Percentiles rank a stretch among this genome's conserved stretches.
Conservation (phyloP, 2,113 vertebrate genomes). For the Grammomys dolichurus region DNA sequence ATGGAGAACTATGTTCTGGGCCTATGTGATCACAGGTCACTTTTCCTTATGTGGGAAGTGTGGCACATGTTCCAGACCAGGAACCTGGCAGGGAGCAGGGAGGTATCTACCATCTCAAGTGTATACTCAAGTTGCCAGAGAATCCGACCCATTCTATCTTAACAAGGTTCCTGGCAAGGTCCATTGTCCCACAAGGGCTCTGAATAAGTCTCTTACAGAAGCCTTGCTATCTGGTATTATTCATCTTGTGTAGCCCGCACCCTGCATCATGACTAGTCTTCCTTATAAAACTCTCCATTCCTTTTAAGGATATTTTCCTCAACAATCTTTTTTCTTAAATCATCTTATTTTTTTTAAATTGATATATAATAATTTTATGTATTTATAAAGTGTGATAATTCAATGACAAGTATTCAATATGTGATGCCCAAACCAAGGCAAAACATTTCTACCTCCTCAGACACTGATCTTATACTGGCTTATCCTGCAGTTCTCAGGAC, state of each 20-base stretch:
- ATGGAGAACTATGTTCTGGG: too few relatives aligned
- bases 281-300: not conserved
- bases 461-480: not conserved
- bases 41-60: too few relatives aligned
- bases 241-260: not conserved
- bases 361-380: not conserved
- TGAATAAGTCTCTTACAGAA: not conserved
- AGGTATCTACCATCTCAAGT: too few relatives aligned
- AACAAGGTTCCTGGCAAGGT: too few relatives aligned
- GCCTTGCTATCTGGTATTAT: not conserved
- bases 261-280: not conserved
- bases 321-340: not conserved
- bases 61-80: too few relatives aligned
- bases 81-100: too few relatives aligned
- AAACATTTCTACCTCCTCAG: not conserved
- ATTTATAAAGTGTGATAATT: not conserved
- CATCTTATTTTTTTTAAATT: not conserved
- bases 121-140: too few relatives aligned
- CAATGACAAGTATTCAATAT: not conserved
- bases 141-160: too few relatives aligned
- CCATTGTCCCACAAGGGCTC: too few relatives aligned
- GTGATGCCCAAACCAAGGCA: not conserved
- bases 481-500: not conserved
- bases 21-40: too few relatives aligned
- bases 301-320: not conserved